These are phyloP conservation scores for Cerastis leucographa DNA, from an alignment of 2,888 invertebrate genomes.

Conservation along the genomic window DNA sequence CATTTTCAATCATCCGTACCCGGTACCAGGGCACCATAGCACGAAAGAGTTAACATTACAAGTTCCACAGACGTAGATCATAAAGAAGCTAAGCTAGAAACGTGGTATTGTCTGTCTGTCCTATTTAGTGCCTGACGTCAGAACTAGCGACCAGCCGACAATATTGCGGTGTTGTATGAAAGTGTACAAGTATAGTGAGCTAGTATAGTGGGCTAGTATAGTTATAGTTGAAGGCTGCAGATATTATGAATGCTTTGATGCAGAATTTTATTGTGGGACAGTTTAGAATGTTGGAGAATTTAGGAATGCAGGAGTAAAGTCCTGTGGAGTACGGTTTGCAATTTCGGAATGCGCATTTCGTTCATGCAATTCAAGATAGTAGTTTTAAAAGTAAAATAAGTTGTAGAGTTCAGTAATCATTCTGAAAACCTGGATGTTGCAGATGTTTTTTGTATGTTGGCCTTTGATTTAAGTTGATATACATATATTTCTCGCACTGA, in stretches of 20 bases:
- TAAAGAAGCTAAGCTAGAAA: slow-evolving; percentile 28
- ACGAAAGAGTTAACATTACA: slow-evolving; percentile 20
- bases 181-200: slow-evolving; percentile 28
- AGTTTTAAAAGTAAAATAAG: slow-evolving; percentile 14
- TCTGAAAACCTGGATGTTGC: background rate
- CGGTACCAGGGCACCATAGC: slow-evolving; percentile 27
- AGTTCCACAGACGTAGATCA: slow-evolving; percentile 6
- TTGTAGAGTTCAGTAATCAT: background rate
- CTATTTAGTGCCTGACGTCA: slow-evolving; percentile 62
- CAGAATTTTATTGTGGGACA: slow-evolving; percentile 22
- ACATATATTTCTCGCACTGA: background rate
- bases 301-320: slow-evolving; percentile 7
- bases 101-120: slow-evolving; percentile 47
- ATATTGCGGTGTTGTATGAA: slow-evolving; percentile 53
- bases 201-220: slow-evolving; percentile 4
- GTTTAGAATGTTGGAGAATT: slow-evolving; percentile 25
- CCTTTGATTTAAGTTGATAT: background rate
- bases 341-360: slow-evolving; percentile 15
- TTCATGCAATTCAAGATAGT: background rate
- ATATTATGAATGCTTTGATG: slow-evolving; percentile 40
- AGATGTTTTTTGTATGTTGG: too few relatives aligned
- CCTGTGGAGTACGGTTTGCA: background rate
- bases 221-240: slow-evolving; percentile 14
- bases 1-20: background rate
- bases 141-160: slow-evolving; percentile 36